phyloP scores from a whole-genome alignment of 2,113 vertebrate genomes.

The Falcunculus frontatus region DNA sequence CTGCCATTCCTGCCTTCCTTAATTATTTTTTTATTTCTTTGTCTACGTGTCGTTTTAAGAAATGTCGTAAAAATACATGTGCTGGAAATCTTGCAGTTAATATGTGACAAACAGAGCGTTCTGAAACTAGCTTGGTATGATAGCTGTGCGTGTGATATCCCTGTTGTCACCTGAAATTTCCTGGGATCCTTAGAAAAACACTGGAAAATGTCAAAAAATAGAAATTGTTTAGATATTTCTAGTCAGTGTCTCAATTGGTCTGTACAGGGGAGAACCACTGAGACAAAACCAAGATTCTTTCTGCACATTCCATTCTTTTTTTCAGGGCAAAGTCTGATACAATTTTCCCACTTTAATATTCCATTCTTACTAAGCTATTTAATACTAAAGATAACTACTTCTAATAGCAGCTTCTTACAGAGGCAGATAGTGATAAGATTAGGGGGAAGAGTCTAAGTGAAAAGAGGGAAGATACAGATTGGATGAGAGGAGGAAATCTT shows the following conservation, averaged over 20 bases:
- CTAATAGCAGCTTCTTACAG: too few relatives aligned
- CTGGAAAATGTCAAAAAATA: not conserved
- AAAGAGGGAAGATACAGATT: not conserved
- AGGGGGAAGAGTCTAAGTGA: too few relatives aligned
- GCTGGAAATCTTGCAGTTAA: not conserved
- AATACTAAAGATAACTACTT: not conserved
- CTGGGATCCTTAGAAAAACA: not conserved
- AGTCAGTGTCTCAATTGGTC: too few relatives aligned
- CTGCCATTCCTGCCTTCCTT: not conserved
- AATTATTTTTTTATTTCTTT: slow-evolving; percentile 24
- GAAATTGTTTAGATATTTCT: not conserved
- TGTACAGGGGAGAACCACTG: not conserved
- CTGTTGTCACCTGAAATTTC: not conserved
- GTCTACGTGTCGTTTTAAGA: not conserved
- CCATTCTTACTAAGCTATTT: not conserved
- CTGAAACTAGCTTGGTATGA: not conserved
- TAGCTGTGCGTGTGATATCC: not conserved
- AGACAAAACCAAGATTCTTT: not conserved
- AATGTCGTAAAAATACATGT: not conserved
- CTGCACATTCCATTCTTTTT: not conserved
- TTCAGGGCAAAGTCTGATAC: not conserved
- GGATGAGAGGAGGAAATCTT: not conserved
- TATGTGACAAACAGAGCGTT: not conserved
- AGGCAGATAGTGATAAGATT: not conserved
- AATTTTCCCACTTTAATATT: not conserved